Base-by-base conservation (phyloP, 1,140 invertebrate species). In the Microvelia longipes region DNA sequence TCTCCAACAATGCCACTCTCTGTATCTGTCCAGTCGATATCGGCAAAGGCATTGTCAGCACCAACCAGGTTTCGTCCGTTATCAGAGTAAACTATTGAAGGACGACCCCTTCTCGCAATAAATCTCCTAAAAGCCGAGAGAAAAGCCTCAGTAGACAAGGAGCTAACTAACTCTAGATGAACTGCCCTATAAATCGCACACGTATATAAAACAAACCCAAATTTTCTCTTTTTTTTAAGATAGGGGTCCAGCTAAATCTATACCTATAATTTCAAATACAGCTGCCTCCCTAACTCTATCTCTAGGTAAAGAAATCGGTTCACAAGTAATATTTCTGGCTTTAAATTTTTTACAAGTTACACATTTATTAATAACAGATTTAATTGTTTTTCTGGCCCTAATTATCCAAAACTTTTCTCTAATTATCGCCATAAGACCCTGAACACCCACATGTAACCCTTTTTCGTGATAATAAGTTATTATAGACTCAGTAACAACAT, bases 61-160 rank as follows among this genome's bases (percentile, higher is more conserved):
- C 76, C 74, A 15, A 66, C 68, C 67, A 80, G 79, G 71, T 79
- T 81, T 1, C 73, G 77, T n/a, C 0, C 77, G 80, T 68, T 82
- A 81, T 67, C 82, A 78, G 61, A 74, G 78, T 66, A 76, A 81
- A 14, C 82, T 77, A 0, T 74, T 74, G 0, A 60, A 63, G 1
- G 78, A 78, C 70, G 76, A 68, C 50, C 78, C 77, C 76, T 70
- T 66, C 75, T 66, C n/a, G 74, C 74, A 15, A 78, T 70, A 69
- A 80, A 80, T 64, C 77, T 66, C 24, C 77, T 35, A 5, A 79
- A 71, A 28, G 71, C 75, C 62, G 72, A 64, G 0, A 67, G 2
- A 28, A 67, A 67, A 28, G 24, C 66, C 14, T 67, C 24, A 26
- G 74, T 67, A 15, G 66, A 28, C 11, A 80, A 70, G 72, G 79